Evolutionary conservation across 2,888 invertebrate species (phyloP).

Genomic region (Pyrochroa serraticornis): DNA sequence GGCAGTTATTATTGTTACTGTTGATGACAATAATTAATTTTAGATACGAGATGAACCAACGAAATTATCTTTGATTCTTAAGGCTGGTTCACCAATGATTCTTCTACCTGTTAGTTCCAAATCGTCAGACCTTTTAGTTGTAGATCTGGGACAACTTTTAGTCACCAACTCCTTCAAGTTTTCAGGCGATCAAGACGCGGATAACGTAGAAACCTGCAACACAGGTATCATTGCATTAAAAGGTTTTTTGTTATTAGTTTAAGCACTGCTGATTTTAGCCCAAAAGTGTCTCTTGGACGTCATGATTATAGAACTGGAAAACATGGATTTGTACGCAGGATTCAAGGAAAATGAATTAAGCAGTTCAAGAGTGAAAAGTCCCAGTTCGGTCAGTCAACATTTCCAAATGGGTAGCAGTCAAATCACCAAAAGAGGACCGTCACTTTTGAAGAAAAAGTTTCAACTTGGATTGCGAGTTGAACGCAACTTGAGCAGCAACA

Average conservation of each 20-base stretch:
- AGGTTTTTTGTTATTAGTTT: constrained; percentile 20
- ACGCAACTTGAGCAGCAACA: constrained; percentile 73
- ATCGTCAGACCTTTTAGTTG: constrained; percentile 77
- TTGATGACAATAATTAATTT: constrained; percentile 24
- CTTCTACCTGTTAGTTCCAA: constrained; percentile 84
- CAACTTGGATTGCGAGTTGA: constrained; percentile 81
- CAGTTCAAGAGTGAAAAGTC: constrained; percentile 36
- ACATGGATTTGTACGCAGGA: constrained; percentile 79
- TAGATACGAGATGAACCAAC: constrained; percentile 52
- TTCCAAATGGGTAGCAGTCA: constrained; percentile 60
- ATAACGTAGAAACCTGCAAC: constrained; percentile 58
- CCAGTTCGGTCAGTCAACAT: constrained; percentile 16
- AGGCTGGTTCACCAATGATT: constrained; percentile 81
- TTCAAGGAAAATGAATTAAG: constrained; percentile 47
- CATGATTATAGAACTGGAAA: constrained; percentile 72
- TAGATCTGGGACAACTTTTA: constrained; percentile 79
- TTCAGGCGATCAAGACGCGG: constrained; percentile 64
- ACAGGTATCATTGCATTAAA: too few species aligned
- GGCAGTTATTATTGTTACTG: neutral
- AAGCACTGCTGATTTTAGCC: constrained; percentile 27
- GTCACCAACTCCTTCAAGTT: constrained; percentile 77
- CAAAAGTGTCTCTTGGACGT: constrained; percentile 73
- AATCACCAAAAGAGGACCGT: constrained; percentile 65
- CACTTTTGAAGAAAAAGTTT: constrained; percentile 82
- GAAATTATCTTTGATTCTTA: constrained; percentile 66